Base-by-base conservation (phyloP, 2,888 invertebrate species). In the Cantharis rufa region DNA sequence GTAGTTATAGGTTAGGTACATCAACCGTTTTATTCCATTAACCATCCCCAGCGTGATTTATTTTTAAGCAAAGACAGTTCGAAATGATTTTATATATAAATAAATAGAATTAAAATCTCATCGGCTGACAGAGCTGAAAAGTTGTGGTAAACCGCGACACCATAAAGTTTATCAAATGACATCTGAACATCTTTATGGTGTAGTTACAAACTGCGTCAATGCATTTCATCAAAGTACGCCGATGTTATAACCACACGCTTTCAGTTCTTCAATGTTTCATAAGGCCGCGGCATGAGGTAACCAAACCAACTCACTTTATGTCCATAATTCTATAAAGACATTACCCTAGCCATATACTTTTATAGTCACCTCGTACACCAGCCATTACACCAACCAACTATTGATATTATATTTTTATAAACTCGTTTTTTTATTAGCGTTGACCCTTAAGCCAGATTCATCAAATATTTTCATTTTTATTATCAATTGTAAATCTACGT, bases 121-220 rank as follows among this genome's bases (percentile, higher is more conserved):
- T 48, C n/a, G n/a, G 7, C 48, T n/a, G 48, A 48, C 48, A 48
- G 48, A 48, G 71, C 69, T 78, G 74, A 78, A 76, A 77, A 79
- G 69, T 70, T 84, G 82, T 80, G 82, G 83, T 83, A 84, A 85
- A 86, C 85, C 86, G 82, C 85, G 84, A 85, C 85, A 84, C 84
- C 84, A 86, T 86, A 86, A 86, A 86, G 83, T 84, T 83, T 80
- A 76, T 82, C 80, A 81, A 83, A 84, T 85, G 86, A 85, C 86
- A 86, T 82, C 81, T 82, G 74, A 85, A 86, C 86, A 85, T 85
- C 85, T 86, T 86, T 86, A 86, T 85, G 86, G 84, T 85, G 85
- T 85, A 84, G 85, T 85, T 84, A 84, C 83, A 82, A 82, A 81
- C 82, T 84, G 82, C 84, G 84, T 84, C 85, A 85, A 84, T 81